phyloP scores from a whole-genome alignment of 2,797 vertebrate species.

The Sus cebifrons region DNA sequence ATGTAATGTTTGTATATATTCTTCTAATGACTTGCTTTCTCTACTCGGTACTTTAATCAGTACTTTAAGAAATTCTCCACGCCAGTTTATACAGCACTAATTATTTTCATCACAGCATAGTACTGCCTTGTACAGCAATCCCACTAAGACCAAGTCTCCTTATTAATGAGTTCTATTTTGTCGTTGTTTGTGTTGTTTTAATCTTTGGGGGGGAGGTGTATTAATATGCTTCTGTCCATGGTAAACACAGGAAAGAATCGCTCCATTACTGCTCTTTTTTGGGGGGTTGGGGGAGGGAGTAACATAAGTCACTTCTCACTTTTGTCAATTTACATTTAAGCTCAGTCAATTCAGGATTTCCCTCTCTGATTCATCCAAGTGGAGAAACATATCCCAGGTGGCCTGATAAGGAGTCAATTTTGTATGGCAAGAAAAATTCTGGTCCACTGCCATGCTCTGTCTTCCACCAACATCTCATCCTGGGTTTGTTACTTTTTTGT shows the following conservation, averaged over 20 bases:
- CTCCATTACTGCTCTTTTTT: background rate
- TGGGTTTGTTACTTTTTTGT: background rate
- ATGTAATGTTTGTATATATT: background rate
- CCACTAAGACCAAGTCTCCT: background rate
- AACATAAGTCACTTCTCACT: background rate
- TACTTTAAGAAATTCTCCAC: background rate
- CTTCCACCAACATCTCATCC: background rate
- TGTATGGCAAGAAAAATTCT: background rate
- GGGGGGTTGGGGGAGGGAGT: background rate
- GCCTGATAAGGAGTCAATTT: background rate
- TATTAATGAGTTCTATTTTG: background rate
- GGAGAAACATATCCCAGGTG: background rate
- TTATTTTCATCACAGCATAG: background rate
- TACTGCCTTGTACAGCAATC: background rate
- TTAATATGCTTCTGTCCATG: background rate
- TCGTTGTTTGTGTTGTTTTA: background rate
- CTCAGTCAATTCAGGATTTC: background rate
- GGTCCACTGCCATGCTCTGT: background rate
- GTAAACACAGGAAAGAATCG: background rate
- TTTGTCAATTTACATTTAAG: background rate
- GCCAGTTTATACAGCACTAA: background rate
- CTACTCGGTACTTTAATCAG: background rate
- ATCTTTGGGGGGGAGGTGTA: rapidly evolving
- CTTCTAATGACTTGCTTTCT: background rate
- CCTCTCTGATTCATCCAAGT: background rate